These are phyloP conservation scores for Drosophila paranaensis DNA, from an alignment of 2,888 invertebrate genomes.

Conservation along the genomic window DNA sequence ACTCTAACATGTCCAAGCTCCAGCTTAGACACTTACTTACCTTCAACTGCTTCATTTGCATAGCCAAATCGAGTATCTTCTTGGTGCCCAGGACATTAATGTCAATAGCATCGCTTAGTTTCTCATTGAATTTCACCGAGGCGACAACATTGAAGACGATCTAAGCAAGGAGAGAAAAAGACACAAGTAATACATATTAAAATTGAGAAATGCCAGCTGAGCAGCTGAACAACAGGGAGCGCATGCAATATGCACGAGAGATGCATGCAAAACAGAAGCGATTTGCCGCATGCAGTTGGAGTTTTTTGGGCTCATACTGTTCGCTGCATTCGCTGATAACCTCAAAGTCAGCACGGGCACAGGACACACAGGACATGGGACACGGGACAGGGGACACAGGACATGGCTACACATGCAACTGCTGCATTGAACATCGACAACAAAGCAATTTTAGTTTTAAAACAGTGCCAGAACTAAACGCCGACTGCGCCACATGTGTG, in stretches of 20 bases:
- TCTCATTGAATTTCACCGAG: constrained; percentile 85
- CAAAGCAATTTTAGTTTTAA: constrained; percentile 78
- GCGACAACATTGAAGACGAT: constrained; percentile 85
- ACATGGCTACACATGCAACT: constrained; percentile 56
- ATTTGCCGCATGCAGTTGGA: constrained; percentile 44
- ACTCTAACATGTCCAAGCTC: neutral
- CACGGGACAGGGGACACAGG: constrained; percentile 13
- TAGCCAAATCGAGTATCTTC: constrained; percentile 84
- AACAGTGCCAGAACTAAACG: constrained; percentile 72
- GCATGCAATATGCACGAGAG: constrained; percentile 73
- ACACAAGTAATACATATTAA: constrained; percentile 61
- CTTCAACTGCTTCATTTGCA: constrained; percentile 84
- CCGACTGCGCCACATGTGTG: constrained; percentile 45
- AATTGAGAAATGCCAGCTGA: constrained; percentile 41
- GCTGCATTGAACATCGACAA: constrained; percentile 80
- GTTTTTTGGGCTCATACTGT: constrained; percentile 25
- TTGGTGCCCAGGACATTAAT: constrained; percentile 85
- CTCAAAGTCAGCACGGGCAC: constrained; percentile 63
- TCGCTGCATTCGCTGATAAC: constrained; percentile 64
- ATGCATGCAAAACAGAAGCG: constrained; percentile 72
- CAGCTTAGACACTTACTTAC: constrained; percentile 56
- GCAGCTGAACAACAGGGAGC: constrained; percentile 33
- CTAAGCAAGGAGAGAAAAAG: constrained; percentile 54
- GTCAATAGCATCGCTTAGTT: constrained; percentile 84
- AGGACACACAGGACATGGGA: constrained; percentile 27